phyloP scores from a whole-genome alignment of 2,888 invertebrate genomes.

The Drosophila multiciliata region DNA sequence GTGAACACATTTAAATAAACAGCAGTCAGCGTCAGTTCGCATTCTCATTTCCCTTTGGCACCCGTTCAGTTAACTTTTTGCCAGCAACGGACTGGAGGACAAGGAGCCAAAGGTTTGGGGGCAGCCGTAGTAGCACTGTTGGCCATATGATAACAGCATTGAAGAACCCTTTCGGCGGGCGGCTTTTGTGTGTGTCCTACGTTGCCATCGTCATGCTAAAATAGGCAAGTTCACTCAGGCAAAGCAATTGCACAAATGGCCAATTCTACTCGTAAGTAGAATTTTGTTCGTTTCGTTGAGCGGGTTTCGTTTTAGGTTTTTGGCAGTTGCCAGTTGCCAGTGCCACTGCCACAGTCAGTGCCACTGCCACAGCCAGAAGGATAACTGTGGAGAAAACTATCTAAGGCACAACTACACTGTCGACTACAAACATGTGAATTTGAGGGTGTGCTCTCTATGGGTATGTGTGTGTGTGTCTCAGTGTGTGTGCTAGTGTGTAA shows the following conservation, averaged over 20 bases:
- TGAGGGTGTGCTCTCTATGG: constrained; percentile 24
- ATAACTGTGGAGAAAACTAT: constrained; percentile 50
- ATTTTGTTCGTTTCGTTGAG: constrained; percentile 75
- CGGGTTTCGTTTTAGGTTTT: constrained; percentile 58
- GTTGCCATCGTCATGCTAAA: constrained; percentile 79
- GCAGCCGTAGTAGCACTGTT: constrained; percentile 37
- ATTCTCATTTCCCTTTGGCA: constrained; percentile 43
- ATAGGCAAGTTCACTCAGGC: constrained; percentile 83
- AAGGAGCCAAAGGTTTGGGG: constrained; percentile 15
- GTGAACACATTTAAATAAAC: constrained; percentile 73
- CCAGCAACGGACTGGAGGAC: constrained; percentile 25
- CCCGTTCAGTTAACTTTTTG: constrained; percentile 67
- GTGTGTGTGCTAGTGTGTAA: constrained; percentile 68
- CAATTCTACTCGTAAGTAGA: constrained; percentile 79
- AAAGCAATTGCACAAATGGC: constrained; percentile 83
- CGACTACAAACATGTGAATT: constrained; percentile 66
- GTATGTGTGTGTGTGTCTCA: constrained; percentile 10
- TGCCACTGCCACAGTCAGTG: not conserved
- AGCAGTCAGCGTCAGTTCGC: constrained; percentile 66
- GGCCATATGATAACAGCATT: constrained; percentile 64
- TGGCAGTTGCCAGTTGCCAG: constrained; percentile 27
- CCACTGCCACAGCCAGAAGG: constrained; percentile 35
- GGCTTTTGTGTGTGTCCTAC: constrained; percentile 56
- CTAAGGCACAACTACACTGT: constrained; percentile 62
- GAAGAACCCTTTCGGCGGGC: constrained; percentile 59